Percentiles rank a stretch among this genome's conserved stretches.
phyloP scores from a whole-genome alignment of 2,888 invertebrate genomes.

The Heliothis peltigera region DNA sequence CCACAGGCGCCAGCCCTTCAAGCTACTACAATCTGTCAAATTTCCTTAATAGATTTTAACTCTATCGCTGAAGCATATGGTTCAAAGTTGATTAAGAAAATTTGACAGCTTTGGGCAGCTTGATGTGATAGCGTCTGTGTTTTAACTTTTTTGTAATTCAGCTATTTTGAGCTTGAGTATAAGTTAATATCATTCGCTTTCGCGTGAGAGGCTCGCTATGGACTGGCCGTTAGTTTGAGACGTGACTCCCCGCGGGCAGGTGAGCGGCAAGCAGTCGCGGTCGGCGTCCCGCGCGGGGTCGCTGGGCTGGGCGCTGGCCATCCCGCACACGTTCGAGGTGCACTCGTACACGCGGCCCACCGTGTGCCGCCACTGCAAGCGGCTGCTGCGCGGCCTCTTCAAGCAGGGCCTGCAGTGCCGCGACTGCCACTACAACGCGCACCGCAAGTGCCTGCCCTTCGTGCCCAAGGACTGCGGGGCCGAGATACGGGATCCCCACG shows the following conservation, averaged over 20 bases:
- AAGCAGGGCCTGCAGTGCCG: constrained; percentile 97
- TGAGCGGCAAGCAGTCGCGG: constrained; percentile 89
- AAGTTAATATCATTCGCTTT: no score
- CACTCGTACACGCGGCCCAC: constrained; percentile 99
- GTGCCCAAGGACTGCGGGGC: constrained; percentile 97
- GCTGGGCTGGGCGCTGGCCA: constrained; percentile 68
- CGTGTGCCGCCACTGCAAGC: constrained; percentile 98
- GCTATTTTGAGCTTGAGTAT: no score
- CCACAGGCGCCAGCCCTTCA: no score
- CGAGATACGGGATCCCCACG: constrained; percentile 91
- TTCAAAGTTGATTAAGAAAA: no score
- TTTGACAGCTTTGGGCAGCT: no score
- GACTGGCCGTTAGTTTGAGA: no score
- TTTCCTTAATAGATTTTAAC: no score
- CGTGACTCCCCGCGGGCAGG: constrained; percentile 26
- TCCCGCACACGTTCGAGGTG: constrained; percentile 98
- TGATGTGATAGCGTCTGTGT: no score
- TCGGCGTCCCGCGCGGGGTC: constrained; percentile 92
- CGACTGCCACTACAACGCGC: constrained; percentile 99
- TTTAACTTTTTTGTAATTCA: no score
- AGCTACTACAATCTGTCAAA: no score
- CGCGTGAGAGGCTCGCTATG: no score
- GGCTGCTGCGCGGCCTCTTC: constrained; percentile 97
- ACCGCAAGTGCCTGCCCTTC: constrained; percentile 97
- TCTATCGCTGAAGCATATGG: no score